Evolutionary conservation across 1,140 invertebrate species (phyloP).

Genomic region (Luehdorfia chinensis): DNA sequence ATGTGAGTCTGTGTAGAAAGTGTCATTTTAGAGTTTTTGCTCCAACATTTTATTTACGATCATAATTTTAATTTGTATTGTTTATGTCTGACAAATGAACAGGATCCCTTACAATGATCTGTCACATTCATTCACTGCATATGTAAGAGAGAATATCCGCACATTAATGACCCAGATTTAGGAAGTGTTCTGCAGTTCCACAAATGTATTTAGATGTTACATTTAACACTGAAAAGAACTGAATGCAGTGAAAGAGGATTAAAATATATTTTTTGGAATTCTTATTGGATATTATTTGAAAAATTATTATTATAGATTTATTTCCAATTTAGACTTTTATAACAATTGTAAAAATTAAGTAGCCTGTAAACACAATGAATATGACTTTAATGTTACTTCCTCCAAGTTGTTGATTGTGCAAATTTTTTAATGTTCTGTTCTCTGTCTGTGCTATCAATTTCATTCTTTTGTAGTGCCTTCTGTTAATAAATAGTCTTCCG

Average conservation of each 20-base stretch:
- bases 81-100: constrained; percentile 3
- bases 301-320: constrained; percentile 28
- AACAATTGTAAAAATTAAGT: constrained; percentile 4
- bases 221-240: no score
- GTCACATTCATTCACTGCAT: background rate
- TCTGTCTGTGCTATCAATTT: background rate
- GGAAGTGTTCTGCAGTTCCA: no score
- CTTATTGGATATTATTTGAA: background rate
- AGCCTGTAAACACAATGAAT: background rate
- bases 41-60: constrained; percentile 69
- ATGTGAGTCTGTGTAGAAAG: constrained; percentile 62
- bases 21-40: constrained; percentile 65
- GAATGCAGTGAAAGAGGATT: background rate
- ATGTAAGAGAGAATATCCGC: background rate
- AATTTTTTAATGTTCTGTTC: background rate
- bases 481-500: constrained; percentile 2
- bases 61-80: constrained; percentile 49
- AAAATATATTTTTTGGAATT: background rate
- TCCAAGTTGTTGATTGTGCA: background rate
- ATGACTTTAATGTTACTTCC: background rate
- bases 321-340: constrained; percentile 31
- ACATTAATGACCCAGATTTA: background rate
- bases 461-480: background rate
- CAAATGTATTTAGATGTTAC: no score
- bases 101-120: background rate